Base-by-base conservation (phyloP, 2,888 invertebrate species). In the Tinea trinotella region DNA sequence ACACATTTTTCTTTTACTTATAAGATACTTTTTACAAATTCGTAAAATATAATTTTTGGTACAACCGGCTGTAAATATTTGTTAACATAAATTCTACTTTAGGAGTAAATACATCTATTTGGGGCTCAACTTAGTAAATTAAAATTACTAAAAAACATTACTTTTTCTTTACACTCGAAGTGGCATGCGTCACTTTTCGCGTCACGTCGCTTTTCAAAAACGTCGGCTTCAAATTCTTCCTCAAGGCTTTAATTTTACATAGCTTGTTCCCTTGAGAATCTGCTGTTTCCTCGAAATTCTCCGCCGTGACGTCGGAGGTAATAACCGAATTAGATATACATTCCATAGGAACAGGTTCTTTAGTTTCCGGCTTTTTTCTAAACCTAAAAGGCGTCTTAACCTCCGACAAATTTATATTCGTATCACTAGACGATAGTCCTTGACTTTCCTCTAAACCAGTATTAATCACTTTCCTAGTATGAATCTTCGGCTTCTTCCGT, bases 191-290 rank as follows among this genome's bases (percentile, higher is more conserved):
- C 7, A 30, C 30, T 1, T 4, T 7, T 30, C 30, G 30, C 1
- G 7, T 65, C 54, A 83, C 80, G 4, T 87, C 86, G 54, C 85
- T 86, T 60, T 86, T 85, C 3, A 79, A 57, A 56, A 80, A 61
- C 60, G 77, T 75, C 3, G 83, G 84, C 53, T 79, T n/a, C n/a
- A n/a, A 80, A 60, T 84, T 86, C 64, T 84, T 84, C 36, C 87
- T 63, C 48, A 85, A 58, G 17, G 87, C 87, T 60, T 87, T 87
- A 18, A 87, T 87, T 57, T 85, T 86, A 59, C 84, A 87, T 6
- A 87, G 59, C 57, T 84, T 84, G 57, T 85, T 85, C 0, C 87
- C 87, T 63, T 87, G 87, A 0, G 87, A 86, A 57, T 87, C 82
- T 36, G 70, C 76, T 0, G 80, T 75, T 58, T 87, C 87, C 18